Percentiles rank a stretch among this genome's conserved stretches.
Evolutionary conservation across 2,888 invertebrate genomes (phyloP).

Genomic region (Cerastis leucographa): DNA sequence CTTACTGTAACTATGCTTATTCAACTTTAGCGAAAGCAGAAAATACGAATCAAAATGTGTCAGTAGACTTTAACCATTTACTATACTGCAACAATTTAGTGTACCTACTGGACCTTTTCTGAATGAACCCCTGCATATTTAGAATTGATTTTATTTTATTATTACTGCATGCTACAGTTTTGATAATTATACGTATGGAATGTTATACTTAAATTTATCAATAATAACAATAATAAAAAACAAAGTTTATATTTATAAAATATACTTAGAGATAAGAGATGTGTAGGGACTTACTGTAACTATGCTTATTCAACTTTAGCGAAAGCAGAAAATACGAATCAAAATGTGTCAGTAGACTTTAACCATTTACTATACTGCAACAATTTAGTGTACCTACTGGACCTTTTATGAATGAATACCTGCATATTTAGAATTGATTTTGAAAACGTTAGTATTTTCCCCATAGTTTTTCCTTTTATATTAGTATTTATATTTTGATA

Average conservation of each 20-base stretch:
- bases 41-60: neutral
- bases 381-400: neutral
- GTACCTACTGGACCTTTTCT: neutral
- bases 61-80: neutral
- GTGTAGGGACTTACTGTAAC: neutral
- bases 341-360: neutral
- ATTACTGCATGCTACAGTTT: conserved; percentile 4
- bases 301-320: neutral
- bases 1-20: neutral
- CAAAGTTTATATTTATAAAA: neutral
- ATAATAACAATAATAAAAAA: neutral
- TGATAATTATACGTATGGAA: neutral
- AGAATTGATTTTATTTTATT: neutral
- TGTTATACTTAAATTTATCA: neutral
- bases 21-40: neutral
- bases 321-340: neutral
- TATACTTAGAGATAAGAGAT: neutral
- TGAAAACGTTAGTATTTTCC: no score
- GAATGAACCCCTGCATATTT: neutral
- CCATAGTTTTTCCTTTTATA: no score
- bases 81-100: neutral
- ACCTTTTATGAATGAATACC: neutral
- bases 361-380: neutral
- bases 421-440: neutral
- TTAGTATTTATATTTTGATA: no score